Percentiles rank a stretch among this genome's conserved stretches.
These are phyloP conservation scores for Micronisus gabar DNA, from an alignment of 2,113 vertebrate species.

Conservation along the genomic window DNA sequence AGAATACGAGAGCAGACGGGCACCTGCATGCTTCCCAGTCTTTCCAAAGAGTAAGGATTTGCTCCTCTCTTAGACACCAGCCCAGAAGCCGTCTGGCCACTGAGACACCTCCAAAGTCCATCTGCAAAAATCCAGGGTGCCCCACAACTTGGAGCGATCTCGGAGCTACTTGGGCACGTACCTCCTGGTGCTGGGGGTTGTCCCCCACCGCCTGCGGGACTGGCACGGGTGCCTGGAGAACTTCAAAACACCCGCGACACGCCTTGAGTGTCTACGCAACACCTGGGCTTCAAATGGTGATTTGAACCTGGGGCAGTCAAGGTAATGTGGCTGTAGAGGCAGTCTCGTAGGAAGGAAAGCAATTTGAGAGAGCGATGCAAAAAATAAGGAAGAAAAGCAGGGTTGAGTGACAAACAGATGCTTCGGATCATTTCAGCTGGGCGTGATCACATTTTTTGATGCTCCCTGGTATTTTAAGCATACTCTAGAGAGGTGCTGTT, in stretches of 20 bases:
- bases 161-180: background rate
- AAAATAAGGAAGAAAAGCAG: background rate
- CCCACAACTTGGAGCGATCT: background rate
- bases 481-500: background rate
- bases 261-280: accelerated
- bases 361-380: background rate
- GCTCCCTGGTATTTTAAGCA: background rate
- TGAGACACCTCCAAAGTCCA: background rate
- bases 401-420: background rate
- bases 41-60: background rate
- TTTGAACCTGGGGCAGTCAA: background rate
- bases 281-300: background rate
- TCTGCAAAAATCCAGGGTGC: background rate
- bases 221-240: background rate
- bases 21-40: background rate
- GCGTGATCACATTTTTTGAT: background rate
- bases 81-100: background rate
- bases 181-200: background rate
- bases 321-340: background rate
- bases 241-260: background rate
- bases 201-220: accelerated
- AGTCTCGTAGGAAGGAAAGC: background rate
- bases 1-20: background rate
- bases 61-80: background rate
- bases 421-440: background rate